Base-by-base conservation (phyloP, 2,888 invertebrate species). In the Dromius quadrimaculatus region DNA sequence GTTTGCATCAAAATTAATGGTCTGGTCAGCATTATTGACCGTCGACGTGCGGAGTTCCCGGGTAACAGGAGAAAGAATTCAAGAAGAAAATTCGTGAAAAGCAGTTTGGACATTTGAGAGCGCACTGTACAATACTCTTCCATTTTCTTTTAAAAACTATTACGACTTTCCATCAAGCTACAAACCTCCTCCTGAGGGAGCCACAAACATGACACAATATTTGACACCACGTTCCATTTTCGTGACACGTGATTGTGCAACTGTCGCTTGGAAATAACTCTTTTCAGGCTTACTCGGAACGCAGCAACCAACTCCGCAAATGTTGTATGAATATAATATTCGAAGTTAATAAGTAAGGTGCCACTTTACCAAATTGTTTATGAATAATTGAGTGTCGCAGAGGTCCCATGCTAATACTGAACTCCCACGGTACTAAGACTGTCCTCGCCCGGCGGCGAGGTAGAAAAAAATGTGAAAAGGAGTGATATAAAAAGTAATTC, bases 291-390 rank as follows among this genome's bases (percentile, higher is more conserved):
- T 13, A 28, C 50, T 28, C 15, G 11, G 47, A 47, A 28, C 50
- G 23, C n/a, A n/a, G n/a, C n/a, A n/a, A n/a, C 15, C 9, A 2
- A 28, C 28, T 28, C 8, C 34, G 6, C 50, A 54, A 54, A 54
- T 28, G 50, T 8, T 38, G 41, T 45, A 63, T 63, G 63, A 63
- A 63, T 63, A 45, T 63, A 45, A 43, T 63, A 63, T 63, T 45
- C 6, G 2, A 6, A 9, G 63, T 63, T 63, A 63, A 63, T 63
- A 63, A 63, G 45, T 63, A 63, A 63, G 43, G 19, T n/a, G 15
- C 28, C 63, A 63, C 63, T 63, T 63, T 63, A 63, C 63, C 63
- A 63, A 63, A 63, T 63, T 63, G 63, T 63, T 63, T 63, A 63
- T 63, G 45, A 63, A 63, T 63, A 63, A 63, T 63, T 63, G 41